Evolutionary conservation across 2,113 vertebrate genomes (phyloP).

Genomic region (Cisticola juncidis): DNA sequence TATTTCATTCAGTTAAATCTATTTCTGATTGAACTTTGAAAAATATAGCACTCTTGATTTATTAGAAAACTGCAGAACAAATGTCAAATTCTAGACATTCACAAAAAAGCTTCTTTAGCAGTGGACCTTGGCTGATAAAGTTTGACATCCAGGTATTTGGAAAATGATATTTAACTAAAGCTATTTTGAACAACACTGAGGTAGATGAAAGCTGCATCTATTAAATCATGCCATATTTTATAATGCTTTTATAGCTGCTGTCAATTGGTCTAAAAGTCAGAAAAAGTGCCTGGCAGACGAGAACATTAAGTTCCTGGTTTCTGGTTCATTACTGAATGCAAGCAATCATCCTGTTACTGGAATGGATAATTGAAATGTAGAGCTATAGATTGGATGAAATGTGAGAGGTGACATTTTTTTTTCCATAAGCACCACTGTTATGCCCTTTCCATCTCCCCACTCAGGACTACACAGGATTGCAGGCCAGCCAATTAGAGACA

Average conservation of each 20-base stretch:
- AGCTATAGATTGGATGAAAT: not conserved
- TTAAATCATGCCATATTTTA: not conserved
- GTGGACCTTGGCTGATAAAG: not conserved
- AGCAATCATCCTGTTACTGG: not conserved
- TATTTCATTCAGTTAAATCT: not conserved
- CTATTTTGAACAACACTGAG: not conserved
- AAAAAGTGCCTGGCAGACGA: not conserved
- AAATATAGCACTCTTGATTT: not conserved
- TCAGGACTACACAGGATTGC: not conserved
- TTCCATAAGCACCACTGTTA: not conserved
- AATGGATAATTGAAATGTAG: slow-evolving; percentile 4
- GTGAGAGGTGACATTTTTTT: not conserved
- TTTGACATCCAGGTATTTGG: not conserved
- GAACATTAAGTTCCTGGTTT: slow-evolving; percentile 22
- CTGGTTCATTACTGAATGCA: not conserved
- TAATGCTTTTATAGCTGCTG: not conserved
- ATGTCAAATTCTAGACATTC: not conserved
- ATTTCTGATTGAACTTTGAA: not conserved
- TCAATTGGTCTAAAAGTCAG: not conserved
- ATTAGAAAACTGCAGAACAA: not conserved
- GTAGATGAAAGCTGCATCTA: not conserved
- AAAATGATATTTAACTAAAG: not conserved
- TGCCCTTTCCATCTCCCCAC: not conserved
- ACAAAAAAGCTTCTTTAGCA: not conserved
- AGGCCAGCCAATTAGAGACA: not conserved